Conservation (phyloP, 2,797 vertebrate species). For the Diplodus puntazzo region DNA sequence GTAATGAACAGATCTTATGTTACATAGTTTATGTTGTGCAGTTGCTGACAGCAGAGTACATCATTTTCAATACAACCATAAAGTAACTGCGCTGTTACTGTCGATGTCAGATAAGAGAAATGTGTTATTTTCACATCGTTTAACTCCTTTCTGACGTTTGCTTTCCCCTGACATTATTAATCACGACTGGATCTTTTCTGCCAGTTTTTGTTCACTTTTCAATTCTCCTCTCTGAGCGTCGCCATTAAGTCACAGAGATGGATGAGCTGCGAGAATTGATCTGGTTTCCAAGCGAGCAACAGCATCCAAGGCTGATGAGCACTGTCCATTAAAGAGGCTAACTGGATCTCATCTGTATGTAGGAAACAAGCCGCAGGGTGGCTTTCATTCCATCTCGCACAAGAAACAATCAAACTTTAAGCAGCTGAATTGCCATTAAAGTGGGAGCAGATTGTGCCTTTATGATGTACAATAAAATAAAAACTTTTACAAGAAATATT, state of each 20-base stretch:
- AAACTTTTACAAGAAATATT: constrained; percentile 31
- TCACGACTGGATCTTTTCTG: constrained; percentile 24
- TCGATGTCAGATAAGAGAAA: constrained; percentile 34
- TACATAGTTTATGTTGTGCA: constrained; percentile 30
- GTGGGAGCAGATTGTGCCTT: constrained; percentile 53
- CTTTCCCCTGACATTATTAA: constrained; percentile 30
- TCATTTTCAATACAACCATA: constrained; percentile 34
- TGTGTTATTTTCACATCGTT: constrained; percentile 25
- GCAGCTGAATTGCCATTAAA: constrained; percentile 59
- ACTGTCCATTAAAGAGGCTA: constrained; percentile 68
- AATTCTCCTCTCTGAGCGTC: constrained; percentile 34
- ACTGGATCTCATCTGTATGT: constrained; percentile 71
- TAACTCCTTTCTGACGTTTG: constrained; percentile 39
- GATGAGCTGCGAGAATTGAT: constrained; percentile 68
- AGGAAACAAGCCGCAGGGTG: constrained; percentile 29
- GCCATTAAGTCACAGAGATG: constrained; percentile 62
- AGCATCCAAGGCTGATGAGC: constrained; percentile 61
- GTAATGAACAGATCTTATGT: constrained; percentile 29
- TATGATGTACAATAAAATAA: constrained; percentile 59
- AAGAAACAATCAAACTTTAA: constrained; percentile 67
- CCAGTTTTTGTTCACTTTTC: constrained; percentile 36
- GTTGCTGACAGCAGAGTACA: constrained; percentile 37
- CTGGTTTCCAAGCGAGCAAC: constrained; percentile 49
- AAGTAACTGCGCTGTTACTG: constrained; percentile 36
- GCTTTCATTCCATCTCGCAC: constrained; percentile 53